Conservation (phyloP, 2,888 invertebrate genomes). For the Tethea ocularis region DNA sequence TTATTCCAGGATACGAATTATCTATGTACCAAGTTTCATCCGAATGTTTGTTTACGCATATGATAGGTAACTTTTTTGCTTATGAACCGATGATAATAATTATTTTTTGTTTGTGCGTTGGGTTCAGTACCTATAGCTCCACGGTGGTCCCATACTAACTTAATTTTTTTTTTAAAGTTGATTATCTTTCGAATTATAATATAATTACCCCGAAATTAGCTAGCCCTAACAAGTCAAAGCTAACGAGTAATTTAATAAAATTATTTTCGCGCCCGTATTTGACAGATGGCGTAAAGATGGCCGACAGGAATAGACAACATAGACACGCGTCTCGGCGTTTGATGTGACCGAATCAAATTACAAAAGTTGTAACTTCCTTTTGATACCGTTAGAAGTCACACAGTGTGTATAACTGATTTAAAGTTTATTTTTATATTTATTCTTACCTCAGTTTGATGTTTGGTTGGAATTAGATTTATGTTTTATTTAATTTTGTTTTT, state of each 20-base stretch:
- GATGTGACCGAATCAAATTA: slow-evolving; percentile 75
- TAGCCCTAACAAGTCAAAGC: too few species aligned
- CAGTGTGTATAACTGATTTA: slow-evolving; percentile 26
- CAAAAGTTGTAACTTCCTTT: slow-evolving; percentile 60
- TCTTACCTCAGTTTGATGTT: slow-evolving; percentile 8
- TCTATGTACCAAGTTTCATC: too few species aligned
- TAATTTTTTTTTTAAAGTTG: too few species aligned
- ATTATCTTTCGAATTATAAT: too few species aligned
- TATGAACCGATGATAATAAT: too few species aligned
- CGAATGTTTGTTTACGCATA: too few species aligned
- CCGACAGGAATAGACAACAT: slow-evolving; percentile 46
- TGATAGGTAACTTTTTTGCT: too few species aligned
- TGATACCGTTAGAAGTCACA: slow-evolving; percentile 37
- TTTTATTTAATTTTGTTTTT: neutral
- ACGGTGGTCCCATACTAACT: too few species aligned
- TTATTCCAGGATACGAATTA: too few species aligned
- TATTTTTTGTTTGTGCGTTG: too few species aligned
- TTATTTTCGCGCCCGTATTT: slow-evolving; percentile 52
- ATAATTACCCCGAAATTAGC: too few species aligned
- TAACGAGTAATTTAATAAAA: slow-evolving; percentile 1
- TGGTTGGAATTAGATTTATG: neutral
- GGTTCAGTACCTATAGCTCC: too few species aligned
- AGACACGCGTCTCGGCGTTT: slow-evolving; percentile 45
- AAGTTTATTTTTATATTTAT: slow-evolving; percentile 19
- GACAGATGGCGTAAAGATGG: slow-evolving; percentile 50